These are phyloP conservation scores for Dasyurus viverrinus DNA, from an alignment of 2,113 vertebrate species.

Conservation along the genomic window DNA sequence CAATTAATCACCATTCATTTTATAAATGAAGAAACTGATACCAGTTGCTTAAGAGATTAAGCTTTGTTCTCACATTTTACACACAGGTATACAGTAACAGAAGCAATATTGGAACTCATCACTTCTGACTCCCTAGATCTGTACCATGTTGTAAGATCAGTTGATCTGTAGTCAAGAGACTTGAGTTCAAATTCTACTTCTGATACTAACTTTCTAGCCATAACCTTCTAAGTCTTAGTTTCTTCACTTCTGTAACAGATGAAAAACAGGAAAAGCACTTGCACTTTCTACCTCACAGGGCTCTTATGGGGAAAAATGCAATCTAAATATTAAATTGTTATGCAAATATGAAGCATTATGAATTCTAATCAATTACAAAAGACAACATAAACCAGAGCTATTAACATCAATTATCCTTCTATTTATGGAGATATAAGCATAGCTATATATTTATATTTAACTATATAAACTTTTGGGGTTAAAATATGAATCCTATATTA, in stretches of 20 bases:
- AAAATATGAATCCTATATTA: neutral
- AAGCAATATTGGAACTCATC: neutral
- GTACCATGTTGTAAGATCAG: neutral
- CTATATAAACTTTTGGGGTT: neutral
- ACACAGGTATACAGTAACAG: neutral
- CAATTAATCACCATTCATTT: neutral
- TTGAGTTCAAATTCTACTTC: neutral
- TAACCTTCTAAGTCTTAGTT: neutral
- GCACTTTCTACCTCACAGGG: neutral
- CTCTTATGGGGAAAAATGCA: neutral
- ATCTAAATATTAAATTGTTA: neutral
- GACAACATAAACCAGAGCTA: neutral
- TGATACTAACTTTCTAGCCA: neutral
- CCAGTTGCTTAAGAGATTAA: neutral
- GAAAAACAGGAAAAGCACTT: neutral
- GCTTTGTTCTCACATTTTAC: neutral
- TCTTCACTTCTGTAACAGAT: neutral
- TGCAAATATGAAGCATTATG: neutral
- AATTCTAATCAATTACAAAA: constrained; percentile 1
- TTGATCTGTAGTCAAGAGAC: neutral
- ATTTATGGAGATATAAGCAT: neutral
- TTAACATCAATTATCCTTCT: neutral
- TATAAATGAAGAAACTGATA: neutral
- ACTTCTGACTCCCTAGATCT: neutral
- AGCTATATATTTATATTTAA: neutral